Evolutionary conservation across 2,797 vertebrate genomes (phyloP).

Genomic region (Enteromius thamalakanensis): DNA sequence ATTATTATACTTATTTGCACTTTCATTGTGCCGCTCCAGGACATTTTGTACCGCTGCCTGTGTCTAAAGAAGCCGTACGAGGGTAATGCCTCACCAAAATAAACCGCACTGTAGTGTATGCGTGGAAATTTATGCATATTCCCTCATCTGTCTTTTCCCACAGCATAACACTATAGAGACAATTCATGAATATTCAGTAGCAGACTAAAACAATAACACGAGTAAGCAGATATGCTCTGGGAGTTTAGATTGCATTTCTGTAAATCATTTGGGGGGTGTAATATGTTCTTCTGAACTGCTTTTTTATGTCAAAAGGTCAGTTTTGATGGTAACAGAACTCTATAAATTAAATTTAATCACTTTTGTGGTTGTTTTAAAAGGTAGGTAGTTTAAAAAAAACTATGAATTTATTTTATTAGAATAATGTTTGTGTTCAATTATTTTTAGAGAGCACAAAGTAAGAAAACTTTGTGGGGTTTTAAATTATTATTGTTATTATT

Average conservation of each 20-base stretch:
- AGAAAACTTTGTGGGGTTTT: background rate
- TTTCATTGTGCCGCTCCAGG: constrained; percentile 21
- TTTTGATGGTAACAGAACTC: constrained; percentile 63
- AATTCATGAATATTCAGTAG: constrained; percentile 42
- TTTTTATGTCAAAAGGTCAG: constrained; percentile 66
- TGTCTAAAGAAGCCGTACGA: constrained; percentile 7
- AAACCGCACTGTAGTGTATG: constrained; percentile 12
- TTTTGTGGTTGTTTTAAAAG: constrained; percentile 63
- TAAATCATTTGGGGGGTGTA: constrained; percentile 51
- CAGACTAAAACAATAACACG: constrained; percentile 36
- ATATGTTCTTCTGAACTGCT: constrained; percentile 29
- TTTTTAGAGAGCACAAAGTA: background rate
- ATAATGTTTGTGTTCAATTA: background rate
- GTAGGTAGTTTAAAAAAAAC: background rate
- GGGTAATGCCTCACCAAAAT: constrained; percentile 32
- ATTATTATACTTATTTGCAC: constrained; percentile 23
- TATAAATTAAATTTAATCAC: constrained; percentile 57
- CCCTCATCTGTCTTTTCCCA: background rate
- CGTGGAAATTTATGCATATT: constrained; percentile 12
- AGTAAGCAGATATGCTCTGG: background rate
- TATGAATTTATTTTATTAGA: background rate
- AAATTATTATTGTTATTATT: background rate
- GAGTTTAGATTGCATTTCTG: constrained; percentile 3
- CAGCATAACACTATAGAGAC: constrained; percentile 12
- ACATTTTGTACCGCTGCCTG: constrained; percentile 21